Evolutionary conservation across 2,888 invertebrate species (phyloP).

Genomic region (Drosophila testacea): DNA sequence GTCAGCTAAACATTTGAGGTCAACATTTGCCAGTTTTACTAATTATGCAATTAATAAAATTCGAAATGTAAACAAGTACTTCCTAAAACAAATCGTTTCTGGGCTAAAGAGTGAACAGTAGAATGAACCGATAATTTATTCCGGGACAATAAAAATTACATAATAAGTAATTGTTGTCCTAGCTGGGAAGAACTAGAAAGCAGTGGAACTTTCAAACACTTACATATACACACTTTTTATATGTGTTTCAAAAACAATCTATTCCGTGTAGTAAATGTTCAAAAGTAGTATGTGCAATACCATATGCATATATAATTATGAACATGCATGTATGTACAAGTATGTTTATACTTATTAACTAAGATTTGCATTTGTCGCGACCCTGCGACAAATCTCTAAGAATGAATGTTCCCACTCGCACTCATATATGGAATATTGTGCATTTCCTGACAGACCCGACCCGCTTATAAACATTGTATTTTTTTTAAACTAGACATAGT

Average conservation of each 20-base stretch:
- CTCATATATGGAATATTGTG: constrained; percentile 48
- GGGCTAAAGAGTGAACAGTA: too few relatives aligned
- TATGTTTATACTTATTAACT: constrained; percentile 35
- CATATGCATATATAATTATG: constrained; percentile 4
- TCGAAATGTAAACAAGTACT: neutral
- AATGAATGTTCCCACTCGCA: constrained; percentile 13
- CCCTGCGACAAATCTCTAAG: constrained; percentile 54
- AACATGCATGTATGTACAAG: neutral
- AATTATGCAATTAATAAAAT: neutral
- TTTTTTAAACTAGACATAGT: neutral
- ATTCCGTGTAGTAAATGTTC: constrained; percentile 26
- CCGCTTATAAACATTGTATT: constrained; percentile 2
- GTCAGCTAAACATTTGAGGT: constrained; percentile 41
- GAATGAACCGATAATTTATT: neutral
- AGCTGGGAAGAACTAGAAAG: too few relatives aligned
- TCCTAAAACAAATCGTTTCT: too few relatives aligned
- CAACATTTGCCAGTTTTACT: neutral
- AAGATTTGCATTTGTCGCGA: constrained; percentile 63
- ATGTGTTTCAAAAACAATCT: constrained; percentile 13
- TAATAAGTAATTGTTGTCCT: too few relatives aligned
- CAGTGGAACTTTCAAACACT: too few relatives aligned
- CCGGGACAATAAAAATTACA: neutral
- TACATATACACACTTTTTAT: too few relatives aligned
- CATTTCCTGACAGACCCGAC: constrained; percentile 61
- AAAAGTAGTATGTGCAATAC: constrained; percentile 1